These are phyloP conservation scores for Ascaphus truei DNA, from an alignment of 2,113 vertebrate species.

Conservation along the genomic window DNA sequence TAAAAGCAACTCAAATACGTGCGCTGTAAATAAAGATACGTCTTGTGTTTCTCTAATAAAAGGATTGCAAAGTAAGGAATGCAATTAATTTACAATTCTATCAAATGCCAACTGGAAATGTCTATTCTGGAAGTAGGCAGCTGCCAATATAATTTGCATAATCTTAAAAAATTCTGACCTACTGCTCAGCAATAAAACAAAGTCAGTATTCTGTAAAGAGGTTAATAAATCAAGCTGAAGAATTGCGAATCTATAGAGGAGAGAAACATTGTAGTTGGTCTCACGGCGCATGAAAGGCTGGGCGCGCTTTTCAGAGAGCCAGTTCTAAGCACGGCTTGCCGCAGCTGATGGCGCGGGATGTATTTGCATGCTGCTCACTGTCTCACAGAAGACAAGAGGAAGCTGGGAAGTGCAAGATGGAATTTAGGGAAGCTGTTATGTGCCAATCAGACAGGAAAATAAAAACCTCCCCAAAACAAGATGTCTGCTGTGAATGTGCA, in stretches of 20 bases:
- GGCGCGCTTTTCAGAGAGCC: conserved; percentile 34
- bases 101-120: background rate
- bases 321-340: background rate
- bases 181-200: conserved; percentile 27
- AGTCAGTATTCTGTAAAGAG: background rate
- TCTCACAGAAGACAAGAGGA: conserved; percentile 33
- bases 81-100: background rate
- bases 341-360: conserved; percentile 28
- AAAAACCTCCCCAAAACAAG: conserved; percentile 40
- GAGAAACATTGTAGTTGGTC: background rate
- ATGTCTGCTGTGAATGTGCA: conserved; percentile 59
- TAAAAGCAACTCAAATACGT: too few relatives aligned
- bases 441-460: conserved; percentile 56
- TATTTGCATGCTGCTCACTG: conserved; percentile 36
- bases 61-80: background rate
- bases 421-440: conserved; percentile 44
- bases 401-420: conserved; percentile 24
- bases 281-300: conserved; percentile 31
- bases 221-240: conserved; percentile 36
- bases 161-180: background rate
- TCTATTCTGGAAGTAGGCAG: conserved; percentile 2
- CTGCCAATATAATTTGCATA: conserved; percentile 22
- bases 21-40: too few relatives aligned
- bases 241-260: background rate
- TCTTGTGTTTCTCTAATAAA: too few relatives aligned